Evolutionary conservation across 2,797 vertebrate genomes (phyloP).

Genomic region (Cryptoblepharus egeriae): DNA sequence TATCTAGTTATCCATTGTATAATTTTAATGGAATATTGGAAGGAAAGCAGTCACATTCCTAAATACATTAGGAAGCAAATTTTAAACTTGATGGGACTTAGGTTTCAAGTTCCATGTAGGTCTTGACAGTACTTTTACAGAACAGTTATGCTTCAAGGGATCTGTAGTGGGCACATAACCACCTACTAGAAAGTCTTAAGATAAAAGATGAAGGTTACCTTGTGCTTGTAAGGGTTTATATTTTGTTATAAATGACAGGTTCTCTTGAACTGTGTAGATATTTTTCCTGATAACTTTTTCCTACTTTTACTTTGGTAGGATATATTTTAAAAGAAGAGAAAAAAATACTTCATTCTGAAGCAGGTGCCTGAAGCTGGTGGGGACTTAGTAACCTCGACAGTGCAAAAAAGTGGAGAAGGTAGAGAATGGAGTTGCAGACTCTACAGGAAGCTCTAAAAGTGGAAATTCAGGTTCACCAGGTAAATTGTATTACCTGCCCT

Average conservation of each 20-base stretch:
- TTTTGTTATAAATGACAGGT: constrained; percentile 31
- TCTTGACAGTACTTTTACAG: background rate
- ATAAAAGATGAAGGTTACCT: constrained; percentile 1
- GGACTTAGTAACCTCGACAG: constrained; percentile 72
- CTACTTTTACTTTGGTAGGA: constrained; percentile 58
- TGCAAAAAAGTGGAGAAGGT: constrained; percentile 87
- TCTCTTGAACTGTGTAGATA: constrained; percentile 26
- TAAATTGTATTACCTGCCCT: constrained; percentile 67
- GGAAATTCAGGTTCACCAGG: constrained; percentile 99
- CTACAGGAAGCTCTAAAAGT: constrained; percentile 99
- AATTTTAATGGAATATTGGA: constrained; percentile 41
- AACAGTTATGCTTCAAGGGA: background rate
- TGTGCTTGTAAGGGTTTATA: constrained; percentile 26
- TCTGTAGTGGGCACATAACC: background rate
- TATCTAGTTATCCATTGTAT: constrained; percentile 17
- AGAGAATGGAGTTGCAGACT: constrained; percentile 99
- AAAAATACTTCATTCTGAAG: constrained; percentile 73
- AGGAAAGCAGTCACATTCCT: constrained; percentile 22
- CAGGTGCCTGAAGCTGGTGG: constrained; percentile 72
- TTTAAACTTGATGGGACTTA: background rate
- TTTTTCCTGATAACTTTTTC: constrained; percentile 15
- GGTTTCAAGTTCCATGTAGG: background rate
- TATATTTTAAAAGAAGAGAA: constrained; percentile 65
- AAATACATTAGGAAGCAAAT: background rate
- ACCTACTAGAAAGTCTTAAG: background rate